Evolutionary conservation across 2,113 vertebrate genomes (phyloP).

Genomic region (Naja naja): DNA sequence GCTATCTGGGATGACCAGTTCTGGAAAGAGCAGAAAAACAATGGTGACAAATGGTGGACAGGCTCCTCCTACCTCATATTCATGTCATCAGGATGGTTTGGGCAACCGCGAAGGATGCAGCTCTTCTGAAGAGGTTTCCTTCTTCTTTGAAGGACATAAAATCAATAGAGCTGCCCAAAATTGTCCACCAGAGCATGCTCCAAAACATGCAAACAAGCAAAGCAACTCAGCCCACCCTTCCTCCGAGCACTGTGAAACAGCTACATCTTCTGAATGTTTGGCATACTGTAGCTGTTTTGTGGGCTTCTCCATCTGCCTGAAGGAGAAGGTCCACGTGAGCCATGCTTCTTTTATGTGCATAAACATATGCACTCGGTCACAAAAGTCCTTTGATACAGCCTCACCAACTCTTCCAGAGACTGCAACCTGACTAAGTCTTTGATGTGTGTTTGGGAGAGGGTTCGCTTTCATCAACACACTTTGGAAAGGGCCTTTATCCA

Average conservation of each 20-base stretch:
- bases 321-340: not conserved
- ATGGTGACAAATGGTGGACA: not conserved
- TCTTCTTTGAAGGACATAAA: not conserved
- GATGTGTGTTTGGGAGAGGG: not conserved
- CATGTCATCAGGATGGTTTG: not conserved
- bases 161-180: not conserved
- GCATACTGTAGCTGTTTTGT: not conserved
- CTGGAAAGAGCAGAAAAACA: slow-evolving; percentile 60
- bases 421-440: not conserved
- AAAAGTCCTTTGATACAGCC: not conserved
- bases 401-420: not conserved
- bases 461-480: not conserved
- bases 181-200: not conserved
- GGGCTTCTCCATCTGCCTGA: not conserved
- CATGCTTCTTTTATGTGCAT: not conserved
- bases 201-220: not conserved
- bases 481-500: not conserved
- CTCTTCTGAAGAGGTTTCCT: not conserved
- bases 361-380: not conserved
- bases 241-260: not conserved
- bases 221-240: not conserved
- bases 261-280: not conserved
- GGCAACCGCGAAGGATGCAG: not conserved
- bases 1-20: slow-evolving; percentile 85
- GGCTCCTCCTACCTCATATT: accelerated